These are phyloP conservation scores for Nibea coibor DNA, from an alignment of 2,113 vertebrate species.

Conservation along the genomic window DNA sequence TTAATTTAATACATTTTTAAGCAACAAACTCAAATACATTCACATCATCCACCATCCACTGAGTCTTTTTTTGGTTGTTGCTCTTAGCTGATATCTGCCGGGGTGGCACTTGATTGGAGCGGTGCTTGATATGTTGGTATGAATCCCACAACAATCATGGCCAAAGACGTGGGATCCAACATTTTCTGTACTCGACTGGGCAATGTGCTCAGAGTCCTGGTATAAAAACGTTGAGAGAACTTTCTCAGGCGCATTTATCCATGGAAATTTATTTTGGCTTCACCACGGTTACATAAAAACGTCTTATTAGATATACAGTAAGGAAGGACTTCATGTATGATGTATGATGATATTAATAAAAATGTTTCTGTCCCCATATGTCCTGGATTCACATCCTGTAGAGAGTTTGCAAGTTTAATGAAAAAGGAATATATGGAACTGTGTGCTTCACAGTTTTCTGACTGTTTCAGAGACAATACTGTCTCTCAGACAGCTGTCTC, in stretches of 20 bases:
- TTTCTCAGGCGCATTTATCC: neutral
- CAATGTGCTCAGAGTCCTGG: neutral
- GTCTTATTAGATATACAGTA: neutral
- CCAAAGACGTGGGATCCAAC: neutral
- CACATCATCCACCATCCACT: neutral
- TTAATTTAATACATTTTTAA: no score
- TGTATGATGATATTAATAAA: neutral
- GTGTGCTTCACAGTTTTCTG: neutral
- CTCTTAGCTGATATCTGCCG: slow-evolving; percentile 30
- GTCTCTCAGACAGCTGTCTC: slow-evolving; percentile 11
- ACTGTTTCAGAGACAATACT: neutral
- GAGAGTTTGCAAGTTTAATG: neutral
- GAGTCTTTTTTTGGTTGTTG: neutral
- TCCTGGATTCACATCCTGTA: neutral
- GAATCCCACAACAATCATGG: slow-evolving; percentile 12
- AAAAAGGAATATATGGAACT: neutral
- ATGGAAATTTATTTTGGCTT: neutral
- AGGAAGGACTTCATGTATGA: neutral
- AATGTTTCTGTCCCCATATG: neutral
- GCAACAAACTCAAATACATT: neutral
- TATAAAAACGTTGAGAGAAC: neutral
- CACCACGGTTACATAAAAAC: neutral
- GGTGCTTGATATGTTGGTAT: slow-evolving; percentile 14
- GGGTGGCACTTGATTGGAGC: slow-evolving; percentile 25
- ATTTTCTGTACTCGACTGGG: slow-evolving; percentile 4